phyloP scores from a whole-genome alignment of 2,888 invertebrate genomes.

The Ptychoptera contaminata region DNA sequence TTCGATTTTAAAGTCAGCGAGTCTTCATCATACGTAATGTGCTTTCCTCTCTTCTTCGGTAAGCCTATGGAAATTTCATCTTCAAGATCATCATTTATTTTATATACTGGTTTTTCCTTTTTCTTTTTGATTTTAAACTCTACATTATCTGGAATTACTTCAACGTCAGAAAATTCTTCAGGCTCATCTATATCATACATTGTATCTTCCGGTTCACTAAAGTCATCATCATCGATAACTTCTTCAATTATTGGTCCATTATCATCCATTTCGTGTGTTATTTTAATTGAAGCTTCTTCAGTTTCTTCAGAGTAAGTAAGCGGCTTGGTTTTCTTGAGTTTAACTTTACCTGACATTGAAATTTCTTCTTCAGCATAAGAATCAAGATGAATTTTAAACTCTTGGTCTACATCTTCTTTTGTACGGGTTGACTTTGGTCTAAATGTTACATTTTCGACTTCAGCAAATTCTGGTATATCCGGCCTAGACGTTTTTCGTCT shows the following conservation, averaged over 20 bases:
- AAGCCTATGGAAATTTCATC: slow-evolving; percentile 37
- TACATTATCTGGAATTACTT: slow-evolving; percentile 33
- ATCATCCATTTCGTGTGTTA: slow-evolving; percentile 43
- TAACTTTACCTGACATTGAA: slow-evolving; percentile 70
- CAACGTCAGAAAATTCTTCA: slow-evolving; percentile 37
- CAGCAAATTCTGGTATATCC: slow-evolving; percentile 55
- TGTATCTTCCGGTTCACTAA: slow-evolving; percentile 35
- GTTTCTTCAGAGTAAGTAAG: slow-evolving; percentile 63
- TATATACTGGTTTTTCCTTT: slow-evolving; percentile 33
- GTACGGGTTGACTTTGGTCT: slow-evolving; percentile 59
- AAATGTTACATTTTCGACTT: slow-evolving; percentile 65
- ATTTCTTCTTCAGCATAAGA: slow-evolving; percentile 80
- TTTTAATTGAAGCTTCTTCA: slow-evolving; percentile 57
- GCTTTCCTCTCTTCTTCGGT: slow-evolving; percentile 31
- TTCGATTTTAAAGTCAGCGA: slow-evolving; percentile 54
- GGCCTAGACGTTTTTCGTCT: slow-evolving; percentile 44
- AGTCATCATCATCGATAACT: slow-evolving; percentile 45
- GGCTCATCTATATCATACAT: slow-evolving; percentile 35
- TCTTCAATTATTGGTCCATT: slow-evolving; percentile 42
- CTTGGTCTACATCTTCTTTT: slow-evolving; percentile 77
- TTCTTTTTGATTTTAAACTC: slow-evolving; percentile 21
- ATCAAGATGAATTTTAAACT: slow-evolving; percentile 72
- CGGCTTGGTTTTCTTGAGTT: slow-evolving; percentile 55
- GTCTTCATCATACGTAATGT: slow-evolving; percentile 42
- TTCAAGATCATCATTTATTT: slow-evolving; percentile 39